Conservation (phyloP, 2,888 invertebrate genomes). For the Gymnoscelis rufifasciata region DNA sequence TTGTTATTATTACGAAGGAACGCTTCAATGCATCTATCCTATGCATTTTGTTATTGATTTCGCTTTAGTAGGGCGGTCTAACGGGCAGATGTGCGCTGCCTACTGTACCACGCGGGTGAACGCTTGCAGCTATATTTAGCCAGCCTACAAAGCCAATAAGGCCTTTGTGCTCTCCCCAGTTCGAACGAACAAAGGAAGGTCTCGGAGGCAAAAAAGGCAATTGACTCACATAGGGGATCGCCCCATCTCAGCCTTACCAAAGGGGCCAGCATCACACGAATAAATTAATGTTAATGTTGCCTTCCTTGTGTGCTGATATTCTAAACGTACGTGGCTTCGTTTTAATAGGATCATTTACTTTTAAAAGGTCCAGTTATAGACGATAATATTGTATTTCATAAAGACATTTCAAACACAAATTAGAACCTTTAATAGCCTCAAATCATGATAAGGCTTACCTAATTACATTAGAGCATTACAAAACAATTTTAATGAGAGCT, state of each 20-base stretch:
- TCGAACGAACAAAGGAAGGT: conserved; percentile 68
- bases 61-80: conserved; percentile 38
- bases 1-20: conserved; percentile 11
- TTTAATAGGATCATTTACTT: conserved; percentile 7
- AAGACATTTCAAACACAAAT: no score
- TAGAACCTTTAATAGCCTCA: no score
- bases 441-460: no score
- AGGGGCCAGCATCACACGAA: conserved; percentile 54
- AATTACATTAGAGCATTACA: no score
- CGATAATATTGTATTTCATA: no score
- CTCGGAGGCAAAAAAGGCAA: conserved; percentile 68
- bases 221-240: conserved; percentile 62
- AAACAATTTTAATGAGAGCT: no score
- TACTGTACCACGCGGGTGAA: conserved; percentile 55
- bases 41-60: conserved; percentile 36
- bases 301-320: conserved; percentile 31
- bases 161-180: conserved; percentile 71
- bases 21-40: conserved; percentile 20
- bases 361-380: no score
- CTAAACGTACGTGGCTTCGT: conserved; percentile 9
- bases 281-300: conserved; percentile 50
- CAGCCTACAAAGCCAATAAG: conserved; percentile 64
- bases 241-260: conserved; percentile 63
- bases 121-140: conserved; percentile 72
- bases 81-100: conserved; percentile 64